Percentiles rank a stretch among this genome's conserved stretches.
Conservation (phyloP, 1,140 invertebrate genomes). For the Sitophilus oryzae region DNA sequence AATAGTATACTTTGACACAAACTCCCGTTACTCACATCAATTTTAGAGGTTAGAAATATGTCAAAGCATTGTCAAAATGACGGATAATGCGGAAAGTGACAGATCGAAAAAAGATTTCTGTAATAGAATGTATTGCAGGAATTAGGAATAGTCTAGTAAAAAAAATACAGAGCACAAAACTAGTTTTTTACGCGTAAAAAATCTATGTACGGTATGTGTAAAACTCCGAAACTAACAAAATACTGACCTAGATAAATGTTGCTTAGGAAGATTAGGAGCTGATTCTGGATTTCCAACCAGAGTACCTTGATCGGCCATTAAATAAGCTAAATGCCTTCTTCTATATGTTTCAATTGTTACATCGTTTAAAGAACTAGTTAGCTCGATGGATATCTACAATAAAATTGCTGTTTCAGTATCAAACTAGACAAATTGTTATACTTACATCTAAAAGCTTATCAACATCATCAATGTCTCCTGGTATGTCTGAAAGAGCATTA, state of each 20-base stretch:
- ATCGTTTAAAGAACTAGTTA: conserved; percentile 70
- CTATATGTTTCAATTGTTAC: conserved; percentile 86
- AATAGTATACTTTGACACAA: not conserved
- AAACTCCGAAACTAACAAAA: no score
- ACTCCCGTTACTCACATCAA: conserved; percentile 16
- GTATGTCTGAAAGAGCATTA: conserved; percentile 91
- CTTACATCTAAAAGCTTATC: conserved; percentile 67
- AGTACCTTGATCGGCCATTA: conserved; percentile 94
- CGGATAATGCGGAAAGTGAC: no score
- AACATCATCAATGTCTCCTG: conserved; percentile 86
- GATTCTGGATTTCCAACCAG: conserved; percentile 85
- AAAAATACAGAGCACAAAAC: no score
- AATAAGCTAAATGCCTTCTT: conserved; percentile 84
- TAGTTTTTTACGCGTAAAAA: no score
- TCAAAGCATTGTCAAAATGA: not conserved
- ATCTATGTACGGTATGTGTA: no score
- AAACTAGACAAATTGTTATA: conserved; percentile 1
- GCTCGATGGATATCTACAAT: conserved; percentile 50
- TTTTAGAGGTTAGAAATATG: conserved; percentile 18
- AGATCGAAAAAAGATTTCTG: no score
- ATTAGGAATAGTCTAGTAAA: no score
- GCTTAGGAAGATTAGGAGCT: conserved; percentile 85
- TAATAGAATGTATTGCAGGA: no score
- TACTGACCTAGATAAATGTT: conserved; percentile 67
- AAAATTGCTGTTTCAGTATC: conserved; percentile 1